A percentile compares a stretch with the other conserved stretches of the same genome.
These are phyloP conservation scores for Drosophila mauritiana DNA, from an alignment of 1,140 invertebrate species.

Conservation along the genomic window DNA sequence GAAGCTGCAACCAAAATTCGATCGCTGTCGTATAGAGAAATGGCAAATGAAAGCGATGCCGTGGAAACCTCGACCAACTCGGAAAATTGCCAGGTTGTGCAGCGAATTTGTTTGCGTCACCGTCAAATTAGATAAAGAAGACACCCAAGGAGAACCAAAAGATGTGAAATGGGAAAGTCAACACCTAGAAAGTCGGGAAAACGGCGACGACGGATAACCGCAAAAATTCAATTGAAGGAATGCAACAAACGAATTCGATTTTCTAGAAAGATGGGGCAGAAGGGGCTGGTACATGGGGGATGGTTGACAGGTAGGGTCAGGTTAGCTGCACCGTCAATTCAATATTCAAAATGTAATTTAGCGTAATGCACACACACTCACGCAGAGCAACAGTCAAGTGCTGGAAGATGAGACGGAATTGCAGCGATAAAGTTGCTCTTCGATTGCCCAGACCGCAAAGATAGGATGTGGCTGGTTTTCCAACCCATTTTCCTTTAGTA, in stretches of 20 bases:
- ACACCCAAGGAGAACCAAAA: not conserved
- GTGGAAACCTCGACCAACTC: conserved; percentile 33
- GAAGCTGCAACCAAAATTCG: conserved; percentile 2
- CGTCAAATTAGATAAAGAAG: conserved; percentile 36
- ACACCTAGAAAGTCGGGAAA: not conserved
- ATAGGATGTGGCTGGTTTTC: conserved; percentile 30
- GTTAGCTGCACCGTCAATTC: conserved; percentile 61
- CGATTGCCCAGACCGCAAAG: conserved; percentile 50
- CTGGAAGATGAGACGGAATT: conserved; percentile 72
- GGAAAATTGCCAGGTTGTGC: conserved; percentile 44
- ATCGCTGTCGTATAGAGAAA: not conserved
- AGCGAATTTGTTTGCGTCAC: conserved; percentile 48
- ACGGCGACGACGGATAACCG: conserved; percentile 37
- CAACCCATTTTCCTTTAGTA: not conserved
- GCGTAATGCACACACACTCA: conserved; percentile 71
- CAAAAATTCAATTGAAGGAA: conserved; percentile 73
- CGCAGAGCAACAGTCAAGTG: conserved; percentile 27
- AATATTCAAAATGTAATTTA: conserved; percentile 83
- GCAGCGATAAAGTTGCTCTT: conserved; percentile 68
- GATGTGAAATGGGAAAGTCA: not conserved
- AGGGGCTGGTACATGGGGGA: too few relatives aligned
- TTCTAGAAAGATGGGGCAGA: conserved; percentile 30
- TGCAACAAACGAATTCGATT: conserved; percentile 58
- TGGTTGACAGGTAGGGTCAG: conserved; percentile 17
- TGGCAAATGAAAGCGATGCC: conserved; percentile 43